A percentile compares a stretch with the other conserved stretches of the same genome.
Conservation (phyloP, 1,140 invertebrate genomes). For the Rhopalosiphum padi region DNA sequence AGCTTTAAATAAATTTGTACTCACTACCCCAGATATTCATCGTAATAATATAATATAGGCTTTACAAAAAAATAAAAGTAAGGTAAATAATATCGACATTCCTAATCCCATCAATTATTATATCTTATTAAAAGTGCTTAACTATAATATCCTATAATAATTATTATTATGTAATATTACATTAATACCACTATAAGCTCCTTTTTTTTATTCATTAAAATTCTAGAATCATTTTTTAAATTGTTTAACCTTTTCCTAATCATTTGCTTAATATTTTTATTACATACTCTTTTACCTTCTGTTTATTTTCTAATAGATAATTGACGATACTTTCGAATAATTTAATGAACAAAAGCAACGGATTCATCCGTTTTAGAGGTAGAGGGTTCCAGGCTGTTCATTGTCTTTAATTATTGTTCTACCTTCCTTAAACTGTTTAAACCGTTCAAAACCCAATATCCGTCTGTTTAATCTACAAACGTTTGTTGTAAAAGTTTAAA, state of each 20-base stretch:
- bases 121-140: too few species aligned
- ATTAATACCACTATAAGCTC: too few species aligned
- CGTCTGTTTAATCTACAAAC: neutral
- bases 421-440: conserved; percentile 55
- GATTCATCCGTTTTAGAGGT: neutral
- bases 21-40: too few species aligned
- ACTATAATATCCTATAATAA: too few species aligned
- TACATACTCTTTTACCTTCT: neutral
- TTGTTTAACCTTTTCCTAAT: neutral
- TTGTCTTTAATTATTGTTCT: conserved; percentile 34
- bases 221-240: neutral
- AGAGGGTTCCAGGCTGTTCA: conserved; percentile 15
- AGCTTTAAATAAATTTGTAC: too few species aligned
- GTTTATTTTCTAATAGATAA: neutral
- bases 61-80: too few species aligned
- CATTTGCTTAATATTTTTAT: neutral
- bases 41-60: too few species aligned
- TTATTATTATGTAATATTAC: too few species aligned
- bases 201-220: neutral
- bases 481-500: neutral
- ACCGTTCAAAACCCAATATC: conserved; percentile 38
- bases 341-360: neutral
- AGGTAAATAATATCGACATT: too few species aligned
- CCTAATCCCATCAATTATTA: too few species aligned
- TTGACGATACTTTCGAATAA: neutral